A percentile compares a stretch with the other conserved stretches of the same genome.
Evolutionary conservation across 2,113 vertebrate genomes (phyloP).

Genomic region (Ameiurus melas): DNA sequence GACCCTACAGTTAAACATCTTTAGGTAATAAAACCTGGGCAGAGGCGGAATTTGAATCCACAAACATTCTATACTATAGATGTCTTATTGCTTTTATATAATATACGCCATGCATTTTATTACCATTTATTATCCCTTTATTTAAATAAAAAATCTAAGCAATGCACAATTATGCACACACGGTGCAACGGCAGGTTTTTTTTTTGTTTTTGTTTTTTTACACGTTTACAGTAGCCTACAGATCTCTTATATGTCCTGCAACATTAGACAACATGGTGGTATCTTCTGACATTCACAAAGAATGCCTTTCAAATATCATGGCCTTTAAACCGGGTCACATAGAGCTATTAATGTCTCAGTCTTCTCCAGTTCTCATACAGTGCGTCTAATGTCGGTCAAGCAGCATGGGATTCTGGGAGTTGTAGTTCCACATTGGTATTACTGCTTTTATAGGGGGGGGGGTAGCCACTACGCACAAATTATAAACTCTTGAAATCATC

Average conservation of each 20-base stretch:
- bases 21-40: not conserved
- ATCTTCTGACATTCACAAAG: constrained; percentile 71
- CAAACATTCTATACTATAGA: too few relatives aligned
- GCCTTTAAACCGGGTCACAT: constrained; percentile 74
- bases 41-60: too few relatives aligned
- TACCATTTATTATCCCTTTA: not conserved
- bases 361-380: constrained; percentile 59
- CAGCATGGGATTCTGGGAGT: constrained; percentile 13
- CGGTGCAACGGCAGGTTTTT: not conserved
- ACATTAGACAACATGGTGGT: constrained; percentile 52
- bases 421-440: not conserved
- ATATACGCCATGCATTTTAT: not conserved
- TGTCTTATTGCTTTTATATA: too few relatives aligned
- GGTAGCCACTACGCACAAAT: too few relatives aligned
- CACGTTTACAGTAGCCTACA: not conserved
- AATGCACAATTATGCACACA: not conserved
- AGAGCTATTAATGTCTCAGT: constrained; percentile 72
- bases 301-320: constrained; percentile 80
- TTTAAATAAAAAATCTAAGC: not conserved
- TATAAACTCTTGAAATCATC: not conserved
- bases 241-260: not conserved
- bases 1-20: not conserved
- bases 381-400: not conserved
- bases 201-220: not conserved
- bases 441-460: not conserved